Conservation (phyloP, 1,140 invertebrate genomes). For the Thaumatotibia leucotreta region DNA sequence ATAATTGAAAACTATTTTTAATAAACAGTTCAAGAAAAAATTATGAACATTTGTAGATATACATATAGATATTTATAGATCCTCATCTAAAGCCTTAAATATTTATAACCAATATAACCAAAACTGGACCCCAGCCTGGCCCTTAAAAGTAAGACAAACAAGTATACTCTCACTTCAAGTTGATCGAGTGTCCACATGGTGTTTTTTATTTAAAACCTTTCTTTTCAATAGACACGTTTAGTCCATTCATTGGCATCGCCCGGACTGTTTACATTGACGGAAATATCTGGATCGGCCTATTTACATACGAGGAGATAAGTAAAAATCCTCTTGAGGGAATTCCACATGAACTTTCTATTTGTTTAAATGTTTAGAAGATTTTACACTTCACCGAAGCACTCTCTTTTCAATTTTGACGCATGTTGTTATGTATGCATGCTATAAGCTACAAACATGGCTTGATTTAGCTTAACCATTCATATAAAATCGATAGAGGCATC, state of each 20-base stretch:
- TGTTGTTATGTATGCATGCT: too few relatives aligned
- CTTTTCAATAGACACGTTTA: slow-evolving; percentile 3
- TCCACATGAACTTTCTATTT: neutral
- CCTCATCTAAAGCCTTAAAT: too few relatives aligned
- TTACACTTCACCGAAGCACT: too few relatives aligned
- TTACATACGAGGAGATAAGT: neutral
- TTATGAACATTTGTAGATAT: too few relatives aligned
- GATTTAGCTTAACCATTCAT: neutral
- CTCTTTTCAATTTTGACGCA: too few relatives aligned
- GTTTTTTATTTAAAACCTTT: neutral
- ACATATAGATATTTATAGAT: too few relatives aligned
- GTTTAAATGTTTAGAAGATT: neutral
- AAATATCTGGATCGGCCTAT: slow-evolving; percentile 1
- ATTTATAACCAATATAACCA: neutral
- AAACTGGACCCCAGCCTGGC: neutral
- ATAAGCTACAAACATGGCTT: neutral
- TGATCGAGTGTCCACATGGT: neutral
- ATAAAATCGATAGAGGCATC: neutral
- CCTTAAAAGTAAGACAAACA: neutral
- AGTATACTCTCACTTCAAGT: neutral
- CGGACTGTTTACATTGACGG: neutral
- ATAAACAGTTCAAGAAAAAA: neutral
- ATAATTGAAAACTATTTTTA: neutral
- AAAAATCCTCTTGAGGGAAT: neutral
- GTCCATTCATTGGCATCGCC: neutral